phyloP scores from a whole-genome alignment of 2,888 invertebrate species.

The Aromia moschata region DNA sequence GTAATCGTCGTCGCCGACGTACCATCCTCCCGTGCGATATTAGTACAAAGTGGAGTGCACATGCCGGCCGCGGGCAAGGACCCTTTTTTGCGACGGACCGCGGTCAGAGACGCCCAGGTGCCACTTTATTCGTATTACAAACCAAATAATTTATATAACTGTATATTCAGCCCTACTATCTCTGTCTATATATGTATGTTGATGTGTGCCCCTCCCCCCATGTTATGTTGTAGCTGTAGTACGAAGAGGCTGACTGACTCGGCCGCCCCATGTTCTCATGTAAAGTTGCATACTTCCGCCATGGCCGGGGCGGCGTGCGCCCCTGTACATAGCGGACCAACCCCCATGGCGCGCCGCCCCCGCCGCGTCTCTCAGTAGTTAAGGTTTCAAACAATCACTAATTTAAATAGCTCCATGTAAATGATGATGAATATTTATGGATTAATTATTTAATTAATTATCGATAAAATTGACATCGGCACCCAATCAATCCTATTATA shows the following conservation, averaged over 20 bases:
- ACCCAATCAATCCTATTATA: slow-evolving; percentile 62
- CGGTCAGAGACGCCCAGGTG: slow-evolving; percentile 52
- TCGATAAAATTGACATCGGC: slow-evolving; percentile 59
- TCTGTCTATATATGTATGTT: slow-evolving; percentile 52
- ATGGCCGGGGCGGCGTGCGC: slow-evolving; percentile 56
- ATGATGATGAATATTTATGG: slow-evolving; percentile 56
- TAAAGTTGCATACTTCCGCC: slow-evolving; percentile 61
- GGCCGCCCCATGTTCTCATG: slow-evolving; percentile 45
- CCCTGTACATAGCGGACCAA: slow-evolving; percentile 63
- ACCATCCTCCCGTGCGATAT: slow-evolving; percentile 41
- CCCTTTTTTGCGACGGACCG: slow-evolving; percentile 31
- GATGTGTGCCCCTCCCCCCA: slow-evolving; percentile 54
- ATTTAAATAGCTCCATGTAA: slow-evolving; percentile 58
- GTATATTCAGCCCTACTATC: slow-evolving; percentile 53
- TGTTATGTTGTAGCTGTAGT: slow-evolving; percentile 55
- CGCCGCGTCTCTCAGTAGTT: slow-evolving; percentile 52
- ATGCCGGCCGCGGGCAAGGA: slow-evolving; percentile 33
- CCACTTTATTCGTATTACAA: slow-evolving; percentile 63
- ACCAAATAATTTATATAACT: slow-evolving; percentile 65
- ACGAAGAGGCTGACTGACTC: slow-evolving; percentile 24
- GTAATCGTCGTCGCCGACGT: slow-evolving; percentile 48
- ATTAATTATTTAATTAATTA: too few species aligned
- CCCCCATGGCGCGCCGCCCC: slow-evolving; percentile 42
- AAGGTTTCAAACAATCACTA: slow-evolving; percentile 67
- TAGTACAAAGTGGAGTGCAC: slow-evolving; percentile 59